Evolutionary conservation across 2,113 vertebrate species (phyloP).

Genomic region (Rhagologus leucostigma): DNA sequence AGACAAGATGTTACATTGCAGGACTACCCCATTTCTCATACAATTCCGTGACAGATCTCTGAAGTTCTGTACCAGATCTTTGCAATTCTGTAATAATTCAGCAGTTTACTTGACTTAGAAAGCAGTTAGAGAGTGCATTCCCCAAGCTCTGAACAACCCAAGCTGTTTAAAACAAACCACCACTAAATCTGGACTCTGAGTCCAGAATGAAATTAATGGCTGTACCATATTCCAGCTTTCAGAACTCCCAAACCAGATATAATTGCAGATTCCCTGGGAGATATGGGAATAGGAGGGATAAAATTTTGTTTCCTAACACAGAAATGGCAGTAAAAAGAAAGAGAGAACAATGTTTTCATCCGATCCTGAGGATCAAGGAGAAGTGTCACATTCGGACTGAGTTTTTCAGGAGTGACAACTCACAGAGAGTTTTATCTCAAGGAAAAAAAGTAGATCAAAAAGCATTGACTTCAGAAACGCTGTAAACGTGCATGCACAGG

Average conservation of each 20-base stretch:
- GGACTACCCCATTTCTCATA: not conserved
- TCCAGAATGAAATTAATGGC: not conserved
- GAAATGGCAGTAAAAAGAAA: not conserved
- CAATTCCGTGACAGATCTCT: not conserved
- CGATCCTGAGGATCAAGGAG: not conserved
- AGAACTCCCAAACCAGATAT: not conserved
- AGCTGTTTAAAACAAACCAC: not conserved
- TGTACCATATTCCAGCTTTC: not conserved
- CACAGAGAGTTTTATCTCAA: not conserved
- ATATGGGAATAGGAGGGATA: not conserved
- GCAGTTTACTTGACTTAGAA: not conserved
- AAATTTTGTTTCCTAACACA: not conserved
- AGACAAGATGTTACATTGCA: not conserved
- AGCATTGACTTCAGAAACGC: not conserved
- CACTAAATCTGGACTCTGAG: not conserved
- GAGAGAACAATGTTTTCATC: not conserved
- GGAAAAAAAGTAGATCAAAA: not conserved
- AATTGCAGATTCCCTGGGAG: not conserved
- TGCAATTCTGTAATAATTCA: not conserved
- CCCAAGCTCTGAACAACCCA: not conserved
- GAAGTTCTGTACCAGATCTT: not conserved
- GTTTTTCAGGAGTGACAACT: not conserved
- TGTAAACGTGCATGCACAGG: not conserved
- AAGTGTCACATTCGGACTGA: not conserved
- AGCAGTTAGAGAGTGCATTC: not conserved